Evolutionary conservation across 2,888 invertebrate species (phyloP).

Genomic region (Papilio demoleus): DNA sequence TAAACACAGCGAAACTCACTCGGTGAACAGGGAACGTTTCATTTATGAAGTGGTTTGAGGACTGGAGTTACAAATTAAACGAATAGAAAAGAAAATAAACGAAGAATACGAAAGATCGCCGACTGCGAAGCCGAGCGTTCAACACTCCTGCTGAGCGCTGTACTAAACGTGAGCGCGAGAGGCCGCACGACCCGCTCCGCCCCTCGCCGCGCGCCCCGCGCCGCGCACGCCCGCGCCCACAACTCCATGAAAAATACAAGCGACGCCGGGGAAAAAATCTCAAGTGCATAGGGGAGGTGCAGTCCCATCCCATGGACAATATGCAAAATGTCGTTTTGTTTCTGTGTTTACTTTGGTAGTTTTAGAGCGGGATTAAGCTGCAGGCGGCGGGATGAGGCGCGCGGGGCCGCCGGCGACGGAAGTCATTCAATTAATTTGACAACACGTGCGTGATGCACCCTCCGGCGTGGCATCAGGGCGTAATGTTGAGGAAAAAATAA

Average conservation of each 20-base stretch:
- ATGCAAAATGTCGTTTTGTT: conserved; percentile 54
- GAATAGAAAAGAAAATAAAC: conserved; percentile 84
- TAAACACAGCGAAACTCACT: conserved; percentile 65
- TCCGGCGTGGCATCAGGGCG: conserved; percentile 2
- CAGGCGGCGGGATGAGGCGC: conserved; percentile 45
- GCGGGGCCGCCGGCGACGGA: conserved; percentile 51
- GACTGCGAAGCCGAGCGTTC: conserved; percentile 80
- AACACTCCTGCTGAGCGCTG: conserved; percentile 83
- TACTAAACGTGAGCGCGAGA: conserved; percentile 81
- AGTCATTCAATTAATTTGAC: conserved; percentile 76
- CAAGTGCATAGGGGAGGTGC: conserved; percentile 57
- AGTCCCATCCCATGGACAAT: conserved; percentile 50
- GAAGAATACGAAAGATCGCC: conserved; percentile 81
- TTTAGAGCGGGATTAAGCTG: conserved; percentile 46
- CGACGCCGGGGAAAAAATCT: conserved; percentile 62
- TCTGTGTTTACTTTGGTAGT: conserved; percentile 55
- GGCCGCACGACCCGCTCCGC: conserved; percentile 73
- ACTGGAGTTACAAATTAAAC: conserved; percentile 78
- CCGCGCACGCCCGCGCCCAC: conserved; percentile 62
- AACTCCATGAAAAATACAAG: conserved; percentile 68
- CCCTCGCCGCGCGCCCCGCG: conserved; percentile 64
- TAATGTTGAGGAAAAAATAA: conserved; percentile 1
- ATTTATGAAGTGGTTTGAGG: conserved; percentile 64
- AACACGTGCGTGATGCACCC: conserved; percentile 75
- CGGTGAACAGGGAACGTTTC: conserved; percentile 64